A percentile compares a stretch with the other conserved stretches of the same genome.
Evolutionary conservation across 2,888 invertebrate species (phyloP).

Genomic region (Torymus texanus): DNA sequence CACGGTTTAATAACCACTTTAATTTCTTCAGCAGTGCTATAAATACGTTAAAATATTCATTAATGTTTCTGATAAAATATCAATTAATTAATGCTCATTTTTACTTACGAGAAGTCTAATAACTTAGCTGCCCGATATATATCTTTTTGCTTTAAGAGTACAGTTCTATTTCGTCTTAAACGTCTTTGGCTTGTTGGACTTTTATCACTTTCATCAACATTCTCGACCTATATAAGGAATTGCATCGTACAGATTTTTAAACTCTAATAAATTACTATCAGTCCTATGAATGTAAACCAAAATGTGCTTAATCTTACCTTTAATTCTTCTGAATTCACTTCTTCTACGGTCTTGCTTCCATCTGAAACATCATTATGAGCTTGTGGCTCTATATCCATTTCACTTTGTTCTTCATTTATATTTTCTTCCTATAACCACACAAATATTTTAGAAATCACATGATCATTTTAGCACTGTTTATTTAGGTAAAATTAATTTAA

Average conservation of each 20-base stretch:
- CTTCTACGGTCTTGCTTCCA: slow-evolving; percentile 1
- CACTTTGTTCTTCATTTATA: background rate
- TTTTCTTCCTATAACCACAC: slow-evolving; percentile 1
- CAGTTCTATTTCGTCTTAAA: slow-evolving; percentile 64
- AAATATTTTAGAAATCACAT: background rate
- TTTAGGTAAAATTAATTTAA: background rate
- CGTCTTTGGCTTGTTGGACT: slow-evolving; percentile 51
- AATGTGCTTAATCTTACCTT: background rate
- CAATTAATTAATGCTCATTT: background rate
- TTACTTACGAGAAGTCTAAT: slow-evolving; percentile 68
- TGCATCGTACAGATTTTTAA: too few species aligned
- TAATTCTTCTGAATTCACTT: slow-evolving; percentile 7
- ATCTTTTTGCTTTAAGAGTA: slow-evolving; percentile 67
- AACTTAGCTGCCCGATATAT: slow-evolving; percentile 67
- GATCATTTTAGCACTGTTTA: too few species aligned
- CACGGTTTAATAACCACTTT: slow-evolving; percentile 80
- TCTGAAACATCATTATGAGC: background rate
- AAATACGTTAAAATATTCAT: slow-evolving; percentile 46
- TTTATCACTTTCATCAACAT: slow-evolving; percentile 50
- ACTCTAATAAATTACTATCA: too few species aligned
- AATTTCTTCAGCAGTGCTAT: slow-evolving; percentile 69
- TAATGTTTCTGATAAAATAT: slow-evolving; percentile 2
- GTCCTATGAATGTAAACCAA: too few species aligned
- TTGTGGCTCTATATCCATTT: background rate
- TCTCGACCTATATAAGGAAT: slow-evolving; percentile 18